phyloP scores from a whole-genome alignment of 1,140 invertebrate species.

The Theocolax elegans region DNA sequence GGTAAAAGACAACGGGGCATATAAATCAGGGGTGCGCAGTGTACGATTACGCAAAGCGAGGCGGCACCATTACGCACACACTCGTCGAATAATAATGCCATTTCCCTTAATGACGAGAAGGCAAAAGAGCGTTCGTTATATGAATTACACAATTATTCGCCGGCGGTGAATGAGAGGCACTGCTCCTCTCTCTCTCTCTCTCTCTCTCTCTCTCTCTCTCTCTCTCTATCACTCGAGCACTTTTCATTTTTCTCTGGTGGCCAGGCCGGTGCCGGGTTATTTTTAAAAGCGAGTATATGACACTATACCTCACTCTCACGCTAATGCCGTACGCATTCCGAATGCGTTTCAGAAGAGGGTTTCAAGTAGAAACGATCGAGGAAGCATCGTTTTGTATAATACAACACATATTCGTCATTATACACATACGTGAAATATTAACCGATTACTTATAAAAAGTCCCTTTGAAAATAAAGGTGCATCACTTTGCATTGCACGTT shows the following conservation, averaged over 20 bases:
- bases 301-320: neutral
- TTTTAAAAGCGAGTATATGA: conserved; percentile 28
- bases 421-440: too few relatives aligned
- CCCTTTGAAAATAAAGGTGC: too few relatives aligned
- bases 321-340: neutral
- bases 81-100: conserved; percentile 18
- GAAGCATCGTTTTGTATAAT: too few relatives aligned
- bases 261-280: conserved; percentile 6
- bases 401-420: too few relatives aligned
- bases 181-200: too few relatives aligned
- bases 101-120: neutral
- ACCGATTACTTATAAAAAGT: too few relatives aligned
- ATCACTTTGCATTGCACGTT: too few relatives aligned
- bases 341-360: too few relatives aligned
- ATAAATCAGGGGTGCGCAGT: conserved; percentile 2
- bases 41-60: neutral
- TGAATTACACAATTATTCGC: conserved; percentile 26
- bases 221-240: conserved; percentile 7
- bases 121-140: conserved; percentile 16
- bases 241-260: conserved; percentile 23
- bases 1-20: neutral
- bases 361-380: too few relatives aligned
- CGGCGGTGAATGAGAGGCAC: conserved; percentile 13
- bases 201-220: too few relatives aligned
- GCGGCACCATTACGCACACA: too few relatives aligned